phyloP scores from a whole-genome alignment of 1,140 invertebrate genomes.

The Stegodyphus dumicola region DNA sequence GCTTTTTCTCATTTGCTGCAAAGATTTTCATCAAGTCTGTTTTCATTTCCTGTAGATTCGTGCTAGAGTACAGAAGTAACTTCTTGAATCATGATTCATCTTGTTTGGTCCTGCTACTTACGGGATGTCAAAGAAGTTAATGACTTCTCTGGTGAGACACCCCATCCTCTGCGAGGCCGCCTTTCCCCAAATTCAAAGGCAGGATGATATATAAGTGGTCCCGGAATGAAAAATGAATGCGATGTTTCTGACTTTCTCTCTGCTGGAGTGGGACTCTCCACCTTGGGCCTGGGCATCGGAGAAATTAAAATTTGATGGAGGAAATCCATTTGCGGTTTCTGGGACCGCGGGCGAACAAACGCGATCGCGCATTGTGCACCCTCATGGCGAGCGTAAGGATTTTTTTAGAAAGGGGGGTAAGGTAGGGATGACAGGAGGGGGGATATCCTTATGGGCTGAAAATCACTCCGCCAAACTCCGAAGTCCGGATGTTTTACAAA shows the following conservation, averaged over 20 bases:
- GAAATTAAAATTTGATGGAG: constrained; percentile 56
- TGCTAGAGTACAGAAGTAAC: too few relatives aligned
- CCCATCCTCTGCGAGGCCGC: not conserved
- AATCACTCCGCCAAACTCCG: constrained; percentile 51
- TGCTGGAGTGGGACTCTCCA: too few relatives aligned
- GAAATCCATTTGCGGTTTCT: constrained; percentile 57
- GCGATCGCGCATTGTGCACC: constrained; percentile 29
- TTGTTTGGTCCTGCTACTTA: too few relatives aligned
- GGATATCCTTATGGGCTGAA: constrained; percentile 54
- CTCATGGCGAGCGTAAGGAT: not conserved
- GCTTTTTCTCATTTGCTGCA: too few relatives aligned
- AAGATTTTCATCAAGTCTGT: too few relatives aligned
- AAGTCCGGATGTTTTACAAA: constrained; percentile 56
- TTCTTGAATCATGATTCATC: too few relatives aligned
- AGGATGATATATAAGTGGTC: not conserved
- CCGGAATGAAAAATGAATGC: constrained; percentile 7
- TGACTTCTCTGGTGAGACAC: not conserved
- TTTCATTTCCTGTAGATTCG: too few relatives aligned
- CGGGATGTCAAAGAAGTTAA: too few relatives aligned
- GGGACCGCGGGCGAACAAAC: constrained; percentile 20
- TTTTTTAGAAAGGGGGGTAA: not conserved
- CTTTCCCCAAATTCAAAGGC: too few relatives aligned
- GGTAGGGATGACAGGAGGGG: not conserved
- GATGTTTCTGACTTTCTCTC: not conserved
- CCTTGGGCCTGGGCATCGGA: not conserved